phyloP scores from a whole-genome alignment of 2,113 vertebrate genomes.

The Malurus alboscapulatus region DNA sequence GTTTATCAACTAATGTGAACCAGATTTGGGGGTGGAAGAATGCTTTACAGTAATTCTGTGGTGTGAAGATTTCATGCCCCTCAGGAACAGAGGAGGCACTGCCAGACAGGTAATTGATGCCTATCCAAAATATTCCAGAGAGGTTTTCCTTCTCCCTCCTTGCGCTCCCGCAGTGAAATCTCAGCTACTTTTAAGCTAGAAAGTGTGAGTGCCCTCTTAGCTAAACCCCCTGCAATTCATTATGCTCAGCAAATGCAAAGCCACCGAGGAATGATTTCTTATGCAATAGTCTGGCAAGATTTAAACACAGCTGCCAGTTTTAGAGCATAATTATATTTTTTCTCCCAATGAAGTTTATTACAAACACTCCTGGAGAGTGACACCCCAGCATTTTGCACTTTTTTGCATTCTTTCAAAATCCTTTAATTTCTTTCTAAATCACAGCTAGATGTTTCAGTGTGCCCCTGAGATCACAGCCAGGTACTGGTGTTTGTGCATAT shows the following conservation, averaged over 20 bases:
- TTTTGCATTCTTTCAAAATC: not conserved
- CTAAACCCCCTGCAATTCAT: not conserved
- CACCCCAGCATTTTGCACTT: not conserved
- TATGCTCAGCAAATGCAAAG: not conserved
- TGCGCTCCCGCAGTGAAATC: not conserved
- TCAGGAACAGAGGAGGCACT: not conserved
- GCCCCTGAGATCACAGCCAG: not conserved
- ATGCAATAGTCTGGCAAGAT: not conserved
- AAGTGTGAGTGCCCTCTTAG: not conserved
- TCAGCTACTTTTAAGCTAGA: not conserved
- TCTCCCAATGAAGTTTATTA: not conserved
- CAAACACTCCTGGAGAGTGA: not conserved
- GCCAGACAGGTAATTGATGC: not conserved
- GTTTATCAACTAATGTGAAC: not conserved
- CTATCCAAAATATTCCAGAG: not conserved
- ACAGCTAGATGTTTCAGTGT: not conserved
- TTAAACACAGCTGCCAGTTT: constrained; percentile 28
- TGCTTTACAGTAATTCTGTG: not conserved
- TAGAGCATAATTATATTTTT: not conserved
- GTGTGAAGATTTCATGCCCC: not conserved
- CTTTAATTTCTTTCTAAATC: not conserved
- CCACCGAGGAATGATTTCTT: not conserved
- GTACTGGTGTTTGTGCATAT: not conserved
- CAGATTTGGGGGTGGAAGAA: not conserved
- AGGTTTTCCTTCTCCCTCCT: not conserved